phyloP scores from a whole-genome alignment of 2,888 invertebrate species.

The Liodrosophila aerea region DNA sequence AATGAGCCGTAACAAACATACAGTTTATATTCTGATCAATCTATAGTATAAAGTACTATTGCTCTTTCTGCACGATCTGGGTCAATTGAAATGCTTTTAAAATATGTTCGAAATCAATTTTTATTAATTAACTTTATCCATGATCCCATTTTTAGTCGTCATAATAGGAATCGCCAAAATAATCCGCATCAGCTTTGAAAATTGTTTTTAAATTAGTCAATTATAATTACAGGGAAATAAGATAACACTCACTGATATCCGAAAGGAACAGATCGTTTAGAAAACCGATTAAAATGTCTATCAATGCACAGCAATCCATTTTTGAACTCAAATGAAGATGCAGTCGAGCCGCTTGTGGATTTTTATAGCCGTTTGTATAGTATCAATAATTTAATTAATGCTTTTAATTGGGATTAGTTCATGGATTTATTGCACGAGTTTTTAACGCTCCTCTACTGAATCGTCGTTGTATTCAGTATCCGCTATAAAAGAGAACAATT shows the following conservation, averaged over 20 bases:
- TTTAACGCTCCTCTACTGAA: too few species aligned
- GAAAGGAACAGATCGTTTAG: constrained; percentile 58
- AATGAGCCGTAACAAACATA: constrained; percentile 57
- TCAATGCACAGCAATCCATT: constrained; percentile 52
- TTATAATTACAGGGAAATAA: too few species aligned
- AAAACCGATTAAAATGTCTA: constrained; percentile 42
- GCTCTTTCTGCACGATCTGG: constrained; percentile 32
- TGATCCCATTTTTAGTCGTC: constrained; percentile 10
- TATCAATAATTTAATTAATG: constrained; percentile 17
- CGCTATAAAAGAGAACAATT: constrained; percentile 12
- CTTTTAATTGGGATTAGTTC: constrained; percentile 1
- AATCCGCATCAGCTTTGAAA: constrained; percentile 49
- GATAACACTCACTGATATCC: constrained; percentile 47
- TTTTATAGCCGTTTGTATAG: not conserved
- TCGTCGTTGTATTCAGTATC: constrained; percentile 7
- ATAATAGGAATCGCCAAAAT: constrained; percentile 44
- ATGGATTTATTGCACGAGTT: too few species aligned
- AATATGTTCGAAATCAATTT: constrained; percentile 34
- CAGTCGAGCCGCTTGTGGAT: too few species aligned
- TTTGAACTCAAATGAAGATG: constrained; percentile 5
- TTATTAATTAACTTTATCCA: constrained; percentile 39
- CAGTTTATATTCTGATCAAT: constrained; percentile 17
- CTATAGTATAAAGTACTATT: constrained; percentile 9
- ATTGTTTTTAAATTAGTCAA: too few species aligned
- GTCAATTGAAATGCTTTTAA: constrained; percentile 42